Evolutionary conservation across 2,113 vertebrate genomes (phyloP), one percentile per base, ranked within the genome.

Genomic region (Anguilla japonica): DNA sequence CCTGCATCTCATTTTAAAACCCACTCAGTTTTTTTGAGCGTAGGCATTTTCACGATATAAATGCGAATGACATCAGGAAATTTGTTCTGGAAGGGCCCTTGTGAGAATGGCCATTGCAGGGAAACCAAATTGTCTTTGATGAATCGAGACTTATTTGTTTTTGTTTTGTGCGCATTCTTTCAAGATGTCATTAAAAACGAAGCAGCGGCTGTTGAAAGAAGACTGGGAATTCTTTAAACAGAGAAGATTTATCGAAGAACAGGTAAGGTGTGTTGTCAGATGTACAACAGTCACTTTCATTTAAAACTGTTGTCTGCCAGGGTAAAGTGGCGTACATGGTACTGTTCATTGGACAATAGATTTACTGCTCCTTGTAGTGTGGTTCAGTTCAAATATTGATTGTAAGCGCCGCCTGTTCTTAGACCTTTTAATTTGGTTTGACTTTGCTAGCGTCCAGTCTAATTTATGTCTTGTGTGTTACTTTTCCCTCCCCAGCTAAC

Each of bases 171-270:
- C 26, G 14, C 83, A 34, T 40, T 2, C 0, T 91, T 91, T 89
- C 71, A 90, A 98, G 98, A 97, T 96, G 95, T 95, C 98, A 87
- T 92, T 98, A 94, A 98, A 97, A 95, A 96, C 96, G 41, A 98
- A 98, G 79, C 97, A 98, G 87, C 95, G 96, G 80, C 95, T 98
- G 96, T 95, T 98, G 43, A 97, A 98, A 89, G 98, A 98, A 90
- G 98, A 99, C 91, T 98, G 97, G 96, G 98, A 99, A 89, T 97
- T 98, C 91, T 98, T 98, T 91, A 99, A 97, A 88, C 98, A 99
- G 89, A 96, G 97, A 40, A 95, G 96, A 86, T 97, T 99, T 94
- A 96, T 98, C 81, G 98, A 98, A 91, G 97, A 99, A 90, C 98
- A 99, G 97, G 98, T 99, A 94, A 85, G 40, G 16, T 26, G 14